Percentiles rank a stretch among this genome's conserved stretches.
These are phyloP conservation scores for Brevimyrus niger DNA, from an alignment of 2,113 vertebrate genomes.

Conservation along the genomic window DNA sequence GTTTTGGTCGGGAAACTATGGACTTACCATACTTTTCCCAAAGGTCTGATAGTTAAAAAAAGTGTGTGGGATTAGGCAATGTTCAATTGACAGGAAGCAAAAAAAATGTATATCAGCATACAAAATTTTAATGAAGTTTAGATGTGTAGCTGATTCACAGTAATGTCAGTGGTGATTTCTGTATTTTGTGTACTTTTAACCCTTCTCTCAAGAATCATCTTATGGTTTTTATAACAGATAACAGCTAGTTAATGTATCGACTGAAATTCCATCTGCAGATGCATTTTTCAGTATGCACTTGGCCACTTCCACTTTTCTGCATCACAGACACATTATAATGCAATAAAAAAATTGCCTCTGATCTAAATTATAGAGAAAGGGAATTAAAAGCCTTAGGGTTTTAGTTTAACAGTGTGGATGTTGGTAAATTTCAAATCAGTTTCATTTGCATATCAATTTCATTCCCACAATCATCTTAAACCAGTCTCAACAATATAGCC, in stretches of 20 bases:
- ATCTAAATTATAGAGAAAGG: constrained; percentile 13
- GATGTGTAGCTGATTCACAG: background rate
- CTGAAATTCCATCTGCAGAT: constrained; percentile 9
- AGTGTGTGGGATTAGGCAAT: background rate
- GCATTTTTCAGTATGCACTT: constrained; percentile 9
- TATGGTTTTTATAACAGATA: background rate
- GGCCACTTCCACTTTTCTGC: constrained; percentile 7
- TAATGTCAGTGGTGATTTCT: background rate
- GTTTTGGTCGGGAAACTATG: background rate
- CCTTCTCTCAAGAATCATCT: background rate
- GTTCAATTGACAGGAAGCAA: background rate
- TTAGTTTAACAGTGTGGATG: constrained; percentile 18
- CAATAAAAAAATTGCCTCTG: background rate
- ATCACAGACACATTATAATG: background rate
- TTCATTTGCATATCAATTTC: constrained; percentile 21
- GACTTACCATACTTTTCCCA: background rate
- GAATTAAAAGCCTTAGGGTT: constrained; percentile 18
- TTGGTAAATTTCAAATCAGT: constrained; percentile 19
- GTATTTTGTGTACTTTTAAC: background rate
- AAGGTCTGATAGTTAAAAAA: background rate
- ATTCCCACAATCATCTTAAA: constrained; percentile 13
- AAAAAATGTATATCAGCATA: background rate
- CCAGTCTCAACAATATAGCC: background rate
- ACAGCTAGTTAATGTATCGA: background rate
- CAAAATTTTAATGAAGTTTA: background rate